Percentiles rank a stretch among this genome's conserved stretches.
These are phyloP conservation scores for Schizaphis graminum DNA, from an alignment of 2,888 invertebrate genomes.

Conservation along the genomic window DNA sequence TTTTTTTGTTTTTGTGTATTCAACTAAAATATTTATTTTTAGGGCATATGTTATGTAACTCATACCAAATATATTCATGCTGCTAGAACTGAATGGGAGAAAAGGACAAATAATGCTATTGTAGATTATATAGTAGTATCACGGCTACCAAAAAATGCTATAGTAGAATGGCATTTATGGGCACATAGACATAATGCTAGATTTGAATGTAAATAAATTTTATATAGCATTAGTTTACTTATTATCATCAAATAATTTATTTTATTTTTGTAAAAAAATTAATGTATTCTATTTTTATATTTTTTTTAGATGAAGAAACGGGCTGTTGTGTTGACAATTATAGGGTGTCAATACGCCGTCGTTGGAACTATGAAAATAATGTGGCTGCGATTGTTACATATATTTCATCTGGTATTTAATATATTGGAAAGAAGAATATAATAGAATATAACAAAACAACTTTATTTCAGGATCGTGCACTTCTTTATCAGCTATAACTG, in stretches of 20 bases:
- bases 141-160: constrained; percentile 83
- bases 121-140: constrained; percentile 89
- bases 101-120: constrained; percentile 87
- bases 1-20: not conserved
- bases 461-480: constrained; percentile 71
- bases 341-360: constrained; percentile 84
- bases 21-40: constrained; percentile 66
- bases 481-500: constrained; percentile 72
- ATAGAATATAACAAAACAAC: not conserved
- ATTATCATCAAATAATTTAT: too few species aligned
- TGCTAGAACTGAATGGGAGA: constrained; percentile 85
- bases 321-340: constrained; percentile 87
- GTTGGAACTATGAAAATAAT: constrained; percentile 92
- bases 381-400: constrained; percentile 89
- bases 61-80: constrained; percentile 79
- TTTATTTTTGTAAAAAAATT: not conserved
- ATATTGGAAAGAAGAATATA: not conserved
- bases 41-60: constrained; percentile 90
- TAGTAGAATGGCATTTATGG: constrained; percentile 95
- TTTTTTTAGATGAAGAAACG: constrained; percentile 84
- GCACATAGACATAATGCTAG: constrained; percentile 89
- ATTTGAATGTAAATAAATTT: constrained; percentile 82
- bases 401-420: constrained; percentile 78
- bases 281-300: not conserved
- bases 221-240: not conserved